Conservation (phyloP, 2,113 vertebrate genomes). For the Hoplias malabaricus region DNA sequence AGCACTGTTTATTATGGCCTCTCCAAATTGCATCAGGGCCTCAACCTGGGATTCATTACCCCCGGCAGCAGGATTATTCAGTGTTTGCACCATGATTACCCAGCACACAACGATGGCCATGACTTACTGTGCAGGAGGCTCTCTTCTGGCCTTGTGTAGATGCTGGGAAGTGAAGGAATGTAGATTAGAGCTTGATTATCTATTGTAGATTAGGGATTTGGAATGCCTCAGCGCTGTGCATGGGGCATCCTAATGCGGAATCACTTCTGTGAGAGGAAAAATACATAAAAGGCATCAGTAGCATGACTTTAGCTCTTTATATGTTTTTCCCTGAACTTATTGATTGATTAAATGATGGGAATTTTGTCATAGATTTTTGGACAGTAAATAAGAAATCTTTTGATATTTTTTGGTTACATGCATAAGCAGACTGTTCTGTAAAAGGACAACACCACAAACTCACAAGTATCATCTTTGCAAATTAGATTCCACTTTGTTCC, state of each 20-base stretch:
- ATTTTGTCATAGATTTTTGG: background rate
- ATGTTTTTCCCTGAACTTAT: background rate
- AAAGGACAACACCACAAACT: background rate
- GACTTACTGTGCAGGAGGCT: background rate
- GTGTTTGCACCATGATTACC: constrained; percentile 40
- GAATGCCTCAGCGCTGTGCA: constrained; percentile 17
- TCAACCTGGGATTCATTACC: constrained; percentile 54
- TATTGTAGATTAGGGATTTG: constrained; percentile 34
- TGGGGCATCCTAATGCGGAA: constrained; percentile 18
- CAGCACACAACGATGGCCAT: background rate
- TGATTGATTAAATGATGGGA: background rate
- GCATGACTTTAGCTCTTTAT: background rate
- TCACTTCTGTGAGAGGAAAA: background rate
- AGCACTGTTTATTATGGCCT: constrained; percentile 47
- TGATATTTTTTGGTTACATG: background rate
- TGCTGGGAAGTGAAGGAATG: constrained; percentile 14
- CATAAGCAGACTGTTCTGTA: background rate
- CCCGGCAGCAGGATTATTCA: constrained; percentile 25
- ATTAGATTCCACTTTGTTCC: constrained; percentile 32
- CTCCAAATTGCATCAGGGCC: constrained; percentile 48
- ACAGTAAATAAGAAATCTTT: background rate
- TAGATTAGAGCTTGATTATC: constrained; percentile 35
- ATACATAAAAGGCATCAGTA: background rate
- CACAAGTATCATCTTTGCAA: background rate
- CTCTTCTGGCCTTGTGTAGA: constrained; percentile 11